Evolutionary conservation across 2,888 invertebrate genomes (phyloP).

Genomic region (Scrobipalpa costella): DNA sequence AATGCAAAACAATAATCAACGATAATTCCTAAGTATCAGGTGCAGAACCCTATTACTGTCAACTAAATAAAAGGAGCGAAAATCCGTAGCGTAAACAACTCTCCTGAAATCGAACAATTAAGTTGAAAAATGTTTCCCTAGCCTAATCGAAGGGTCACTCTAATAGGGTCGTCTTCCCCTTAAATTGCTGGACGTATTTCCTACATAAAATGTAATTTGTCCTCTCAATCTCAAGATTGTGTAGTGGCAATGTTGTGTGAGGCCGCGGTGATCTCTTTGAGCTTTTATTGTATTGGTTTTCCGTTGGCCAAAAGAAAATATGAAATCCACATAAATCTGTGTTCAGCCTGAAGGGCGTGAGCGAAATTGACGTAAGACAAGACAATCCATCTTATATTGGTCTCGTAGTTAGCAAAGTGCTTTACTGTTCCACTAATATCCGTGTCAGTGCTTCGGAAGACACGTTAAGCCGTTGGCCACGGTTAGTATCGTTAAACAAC

Average conservation of each 20-base stretch:
- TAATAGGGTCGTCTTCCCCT: conserved; percentile 32
- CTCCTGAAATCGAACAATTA: conserved; percentile 45
- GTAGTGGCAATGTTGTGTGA: not conserved
- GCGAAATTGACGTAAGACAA: not conserved
- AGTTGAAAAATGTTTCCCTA: conserved; percentile 54
- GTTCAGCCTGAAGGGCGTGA: not conserved
- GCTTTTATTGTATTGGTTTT: not conserved
- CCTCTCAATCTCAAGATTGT: conserved; percentile 4
- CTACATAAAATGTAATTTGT: conserved; percentile 16
- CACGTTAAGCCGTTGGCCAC: too few species aligned
- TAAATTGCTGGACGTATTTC: conserved; percentile 22
- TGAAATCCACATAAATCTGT: not conserved
- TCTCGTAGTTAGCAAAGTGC: too few species aligned
- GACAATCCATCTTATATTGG: too few species aligned
- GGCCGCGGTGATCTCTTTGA: not conserved
- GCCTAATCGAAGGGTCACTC: conserved; percentile 45
- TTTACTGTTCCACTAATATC: too few species aligned
- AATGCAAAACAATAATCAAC: not conserved
- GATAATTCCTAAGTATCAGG: not conserved
- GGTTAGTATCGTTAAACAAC: too few species aligned
- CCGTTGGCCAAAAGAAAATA: not conserved
- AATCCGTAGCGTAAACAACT: conserved; percentile 41
- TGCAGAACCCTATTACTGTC: conserved; percentile 1
- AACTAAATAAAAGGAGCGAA: conserved; percentile 2
- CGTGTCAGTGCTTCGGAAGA: too few species aligned